Evolutionary conservation across 2,797 vertebrate species (phyloP), one percentile per base, ranked within the genome.

Genomic region (Aplochiton taeniatus): DNA sequence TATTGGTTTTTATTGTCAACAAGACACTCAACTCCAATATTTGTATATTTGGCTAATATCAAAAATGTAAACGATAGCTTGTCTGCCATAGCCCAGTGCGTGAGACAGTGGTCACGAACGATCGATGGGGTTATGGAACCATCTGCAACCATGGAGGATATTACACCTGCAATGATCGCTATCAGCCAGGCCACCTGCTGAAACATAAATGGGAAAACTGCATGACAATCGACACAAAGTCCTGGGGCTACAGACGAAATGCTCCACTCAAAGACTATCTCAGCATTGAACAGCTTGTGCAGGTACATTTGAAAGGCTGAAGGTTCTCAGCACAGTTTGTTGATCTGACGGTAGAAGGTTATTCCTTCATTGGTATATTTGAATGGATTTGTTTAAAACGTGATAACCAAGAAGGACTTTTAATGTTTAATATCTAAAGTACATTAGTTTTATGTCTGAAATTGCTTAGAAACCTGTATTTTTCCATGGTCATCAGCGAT

Each of bases 161-260:
- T 85, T 98, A 95, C 79, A 99, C 97, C 4, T 98, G 97, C 3
- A 4, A 66, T 0, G 98, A 99, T 56, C 93, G 96, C 6, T 99
- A 95, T 55, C 95, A 92, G 81, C 97, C 98, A 0, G 95, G 95
- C 53, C 94, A 94, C 72, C 93, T 98, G 77, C 76, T 98, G 76
- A 84, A 89, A 7, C 96, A 88, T 86, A 99, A 99, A 67, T 99
- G 98, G 97, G 98, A 99, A 79, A 98, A 95, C 91, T 99, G 98
- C 82, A 95, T 99, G 95, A 93, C 93, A 60, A 93, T 98, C n/a
- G 98, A 99, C 91, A 88, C 70, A 51, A 54, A 63, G 53, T 98
- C 97, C 0, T 99, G 98, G 96, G 94, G 96, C 2, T 99, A 93
- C 84, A 90, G 97, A 69, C 92, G 96, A 66, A 87, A 98, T 0